These are phyloP conservation scores for Actinemys pallida DNA, from an alignment of 2,113 vertebrate genomes.

Conservation along the genomic window DNA sequence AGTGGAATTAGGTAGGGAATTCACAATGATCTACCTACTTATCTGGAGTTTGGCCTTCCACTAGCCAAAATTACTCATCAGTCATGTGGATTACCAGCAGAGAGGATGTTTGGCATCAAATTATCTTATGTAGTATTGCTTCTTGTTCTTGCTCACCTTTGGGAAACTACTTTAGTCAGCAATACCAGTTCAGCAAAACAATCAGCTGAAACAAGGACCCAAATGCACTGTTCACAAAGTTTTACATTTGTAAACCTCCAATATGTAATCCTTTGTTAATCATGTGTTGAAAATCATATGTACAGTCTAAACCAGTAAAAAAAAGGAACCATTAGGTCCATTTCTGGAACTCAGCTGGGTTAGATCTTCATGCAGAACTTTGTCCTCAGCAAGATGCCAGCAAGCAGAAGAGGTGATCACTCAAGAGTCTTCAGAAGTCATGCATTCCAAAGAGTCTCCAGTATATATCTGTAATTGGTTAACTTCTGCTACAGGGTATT, in stretches of 20 bases:
- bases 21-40: neutral
- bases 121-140: neutral
- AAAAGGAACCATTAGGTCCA: neutral
- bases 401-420: neutral
- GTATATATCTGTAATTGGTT: neutral
- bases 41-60: neutral
- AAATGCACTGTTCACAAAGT: rapidly evolving
- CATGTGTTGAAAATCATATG: neutral
- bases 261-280: neutral
- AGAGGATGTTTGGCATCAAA: neutral
- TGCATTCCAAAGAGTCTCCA: neutral
- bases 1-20: neutral
- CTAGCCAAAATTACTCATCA: neutral
- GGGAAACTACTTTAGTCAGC: neutral
- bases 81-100: neutral
- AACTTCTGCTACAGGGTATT: neutral
- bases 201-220: neutral
- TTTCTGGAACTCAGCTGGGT: neutral
- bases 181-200: neutral
- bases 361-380: neutral
- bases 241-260: neutral
- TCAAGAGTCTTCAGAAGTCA: neutral
- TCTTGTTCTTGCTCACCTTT: neutral
- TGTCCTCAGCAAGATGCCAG: neutral
- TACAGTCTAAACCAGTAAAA: neutral